phyloP scores from a whole-genome alignment of 30 jellyfish, hydroid and myxozoan genomes.

The Hydractinia symbiolongicarpus region DNA sequence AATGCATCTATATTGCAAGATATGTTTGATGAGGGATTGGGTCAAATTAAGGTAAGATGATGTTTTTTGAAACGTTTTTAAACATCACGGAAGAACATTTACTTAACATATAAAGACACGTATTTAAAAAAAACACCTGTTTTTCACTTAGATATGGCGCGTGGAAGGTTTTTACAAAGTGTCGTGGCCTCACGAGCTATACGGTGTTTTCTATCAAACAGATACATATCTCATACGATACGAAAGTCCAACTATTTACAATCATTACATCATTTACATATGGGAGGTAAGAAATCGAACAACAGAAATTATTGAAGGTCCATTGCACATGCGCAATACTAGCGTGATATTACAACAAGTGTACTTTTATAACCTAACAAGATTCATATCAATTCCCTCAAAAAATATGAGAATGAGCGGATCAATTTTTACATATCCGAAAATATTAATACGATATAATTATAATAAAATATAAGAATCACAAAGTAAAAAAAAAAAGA shows the following conservation, averaged over 20 bases:
- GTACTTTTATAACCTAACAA: too few species aligned
- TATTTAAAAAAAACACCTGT: neutral
- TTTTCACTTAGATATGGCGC: constrained; percentile 57
- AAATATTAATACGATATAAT: too few species aligned
- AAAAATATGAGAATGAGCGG: too few species aligned
- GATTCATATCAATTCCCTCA: too few species aligned
- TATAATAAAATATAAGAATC: too few species aligned
- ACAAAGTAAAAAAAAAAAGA: too few species aligned
- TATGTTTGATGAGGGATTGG: constrained; percentile 46
- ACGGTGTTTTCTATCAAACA: constrained; percentile 70
- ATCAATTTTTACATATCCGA: too few species aligned
- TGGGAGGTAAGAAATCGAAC: constrained; percentile 69
- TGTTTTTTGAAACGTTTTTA: neutral
- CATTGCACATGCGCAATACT: too few species aligned
- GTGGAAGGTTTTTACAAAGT: constrained; percentile 40
- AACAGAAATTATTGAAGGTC: too few species aligned
- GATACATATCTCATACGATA: constrained; percentile 69
- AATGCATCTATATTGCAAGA: constrained; percentile 14
- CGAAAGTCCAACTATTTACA: neutral
- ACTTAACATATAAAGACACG: neutral
- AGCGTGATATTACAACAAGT: too few species aligned
- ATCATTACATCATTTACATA: constrained; percentile 43
- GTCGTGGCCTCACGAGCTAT: constrained; percentile 44
- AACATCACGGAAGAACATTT: neutral
- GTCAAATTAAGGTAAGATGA: constrained; percentile 29